Base-by-base conservation (phyloP, 2,113 vertebrate genomes). In the Myocastor coypus region DNA sequence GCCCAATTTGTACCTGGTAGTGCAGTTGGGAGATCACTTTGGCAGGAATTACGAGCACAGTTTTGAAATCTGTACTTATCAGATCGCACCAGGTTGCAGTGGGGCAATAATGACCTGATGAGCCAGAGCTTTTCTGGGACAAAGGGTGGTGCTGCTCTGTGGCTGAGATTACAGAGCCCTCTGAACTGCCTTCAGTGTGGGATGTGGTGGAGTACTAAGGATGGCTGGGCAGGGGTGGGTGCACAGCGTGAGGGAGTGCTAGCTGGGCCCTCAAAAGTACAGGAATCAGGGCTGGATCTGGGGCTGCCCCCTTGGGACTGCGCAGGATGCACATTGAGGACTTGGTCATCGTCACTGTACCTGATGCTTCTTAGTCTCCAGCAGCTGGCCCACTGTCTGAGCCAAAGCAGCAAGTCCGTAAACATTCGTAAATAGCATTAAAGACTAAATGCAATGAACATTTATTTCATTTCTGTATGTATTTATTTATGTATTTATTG, bases 11-110 rank as follows among this genome's bases (percentile, higher is more conserved):
- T 42, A 13, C 2, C 61, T 68, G 63, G 17, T 2, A 57, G 55
- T 57, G 5, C 55, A 17, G 55, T 40, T 59, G 75, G 55, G 19
- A 32, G 63, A 26, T 37, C 26, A 46, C 37, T 42, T 37, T 64
- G 61, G 87, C 93, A 86, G 78, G 86, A 82, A 78, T 83, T 52
- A 46, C 3, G 81, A 89, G 88, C 85, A 2, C 75, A 1, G 7
- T 88, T 92, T 83, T 94, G 92, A 96, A 87, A 92, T 52, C 28
- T 75, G 13, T 80, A 22, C 69, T 77, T 87, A 92, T 88, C 89
- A 57, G 91, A 96, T 77, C 28, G 71, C 42, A 75, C 42, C 71
- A 52, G 57, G n/a, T 83, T 77, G 30, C 75, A 42, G 46, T 13
- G 1, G 66, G 86, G 89, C 37, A 42, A 3, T 87, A 77, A 71